Conservation (phyloP, 2,113 vertebrate species). For the Lepus americanus region DNA sequence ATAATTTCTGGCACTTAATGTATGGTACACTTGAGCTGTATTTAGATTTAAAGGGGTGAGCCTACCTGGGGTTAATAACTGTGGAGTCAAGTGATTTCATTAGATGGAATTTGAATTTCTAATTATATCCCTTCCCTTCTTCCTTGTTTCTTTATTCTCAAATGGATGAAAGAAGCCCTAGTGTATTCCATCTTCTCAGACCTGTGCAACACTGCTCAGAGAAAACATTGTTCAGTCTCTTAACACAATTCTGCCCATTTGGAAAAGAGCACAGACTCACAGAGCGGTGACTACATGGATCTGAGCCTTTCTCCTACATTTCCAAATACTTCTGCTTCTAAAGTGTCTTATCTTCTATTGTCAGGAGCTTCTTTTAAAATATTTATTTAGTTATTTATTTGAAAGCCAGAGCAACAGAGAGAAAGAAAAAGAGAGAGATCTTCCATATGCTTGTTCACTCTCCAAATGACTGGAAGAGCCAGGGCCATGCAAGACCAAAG, state of each 20-base stretch:
- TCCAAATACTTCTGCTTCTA: conserved; percentile 6
- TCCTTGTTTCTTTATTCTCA: conserved; percentile 39
- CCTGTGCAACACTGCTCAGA: background rate
- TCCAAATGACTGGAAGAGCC: too few species aligned
- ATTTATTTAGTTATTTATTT: too few species aligned
- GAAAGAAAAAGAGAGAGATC: too few species aligned
- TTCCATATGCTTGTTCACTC: too few species aligned
- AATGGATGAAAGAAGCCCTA: conserved; percentile 34
- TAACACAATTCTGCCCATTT: background rate
- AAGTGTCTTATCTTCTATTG: background rate
- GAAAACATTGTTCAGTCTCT: background rate
- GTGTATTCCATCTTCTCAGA: conserved; percentile 3
- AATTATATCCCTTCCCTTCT: conserved; percentile 44
- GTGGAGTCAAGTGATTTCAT: conserved; percentile 59
- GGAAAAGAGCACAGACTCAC: background rate
- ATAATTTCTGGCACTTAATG: conserved; percentile 57
- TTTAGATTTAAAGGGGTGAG: conserved; percentile 66
- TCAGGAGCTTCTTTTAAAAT: too few species aligned
- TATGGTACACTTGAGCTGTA: conserved; percentile 42
- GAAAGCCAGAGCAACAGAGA: too few species aligned
- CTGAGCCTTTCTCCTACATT: background rate
- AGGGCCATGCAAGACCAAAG: too few species aligned
- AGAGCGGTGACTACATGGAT: background rate
- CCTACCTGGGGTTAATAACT: conserved; percentile 69
- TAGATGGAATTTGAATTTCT: conserved; percentile 71